These are phyloP conservation scores for Hyperoodon ampullatus DNA, from an alignment of 2,113 vertebrate species.

Conservation along the genomic window DNA sequence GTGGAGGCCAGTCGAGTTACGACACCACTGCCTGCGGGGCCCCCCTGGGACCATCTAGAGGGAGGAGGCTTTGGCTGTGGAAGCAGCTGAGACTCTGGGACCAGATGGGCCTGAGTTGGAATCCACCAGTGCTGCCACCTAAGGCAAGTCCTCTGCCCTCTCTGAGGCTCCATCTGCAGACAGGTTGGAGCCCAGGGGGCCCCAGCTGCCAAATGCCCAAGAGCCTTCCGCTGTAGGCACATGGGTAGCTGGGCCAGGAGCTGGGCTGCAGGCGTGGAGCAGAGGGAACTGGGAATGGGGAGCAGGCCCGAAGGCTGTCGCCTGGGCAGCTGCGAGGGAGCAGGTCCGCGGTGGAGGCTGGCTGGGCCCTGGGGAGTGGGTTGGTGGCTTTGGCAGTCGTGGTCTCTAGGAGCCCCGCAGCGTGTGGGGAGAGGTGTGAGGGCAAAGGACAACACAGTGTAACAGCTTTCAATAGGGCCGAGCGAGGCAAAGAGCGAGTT, in stretches of 20 bases:
- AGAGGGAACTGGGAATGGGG: background rate
- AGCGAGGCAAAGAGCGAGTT: background rate
- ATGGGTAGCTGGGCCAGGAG: background rate
- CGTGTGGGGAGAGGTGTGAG: background rate
- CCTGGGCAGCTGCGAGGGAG: rapidly evolving
- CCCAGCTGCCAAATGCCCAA: background rate
- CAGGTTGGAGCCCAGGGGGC: background rate
- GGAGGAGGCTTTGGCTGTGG: background rate
- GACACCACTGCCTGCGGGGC: background rate
- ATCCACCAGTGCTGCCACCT: background rate
- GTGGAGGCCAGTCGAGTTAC: background rate
- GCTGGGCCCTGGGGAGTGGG: background rate
- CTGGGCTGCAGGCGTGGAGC: background rate
- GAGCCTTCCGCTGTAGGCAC: background rate
- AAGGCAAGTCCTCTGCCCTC: background rate
- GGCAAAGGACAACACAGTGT: background rate
- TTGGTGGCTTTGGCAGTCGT: background rate
- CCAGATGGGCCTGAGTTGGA: background rate
- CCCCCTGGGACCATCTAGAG: background rate
- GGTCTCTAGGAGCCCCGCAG: background rate
- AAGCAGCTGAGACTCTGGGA: background rate
- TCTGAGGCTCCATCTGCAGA: background rate
- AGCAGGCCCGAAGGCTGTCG: background rate
- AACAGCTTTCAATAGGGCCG: background rate
- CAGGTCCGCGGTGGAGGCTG: background rate